Conservation (phyloP, 2,888 invertebrate genomes). For the Drosophila dives region DNA sequence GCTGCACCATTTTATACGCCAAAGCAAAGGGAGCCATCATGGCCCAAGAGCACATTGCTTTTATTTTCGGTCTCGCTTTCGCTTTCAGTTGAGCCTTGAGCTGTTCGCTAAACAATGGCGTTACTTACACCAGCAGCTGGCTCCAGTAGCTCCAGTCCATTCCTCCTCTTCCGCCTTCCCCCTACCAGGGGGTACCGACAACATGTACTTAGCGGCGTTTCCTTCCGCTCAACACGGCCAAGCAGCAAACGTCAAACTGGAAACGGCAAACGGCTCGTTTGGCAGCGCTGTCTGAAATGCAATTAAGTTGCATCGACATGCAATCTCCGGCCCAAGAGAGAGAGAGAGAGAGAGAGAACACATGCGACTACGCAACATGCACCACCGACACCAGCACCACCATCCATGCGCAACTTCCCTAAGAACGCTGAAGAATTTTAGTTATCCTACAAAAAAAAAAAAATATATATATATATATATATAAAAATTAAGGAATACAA, state of each 20-base stretch:
- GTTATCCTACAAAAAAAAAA: constrained; percentile 23
- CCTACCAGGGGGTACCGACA: constrained; percentile 52
- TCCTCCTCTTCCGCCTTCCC: constrained; percentile 48
- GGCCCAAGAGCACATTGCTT: constrained; percentile 20
- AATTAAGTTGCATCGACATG: constrained; percentile 79
- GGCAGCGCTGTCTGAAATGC: constrained; percentile 77
- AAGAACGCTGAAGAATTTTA: constrained; percentile 65
- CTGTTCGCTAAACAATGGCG: constrained; percentile 57
- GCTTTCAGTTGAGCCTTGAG: constrained; percentile 47
- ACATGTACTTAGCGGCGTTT: constrained; percentile 74
- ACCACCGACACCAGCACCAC: constrained; percentile 25
- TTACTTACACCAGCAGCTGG: constrained; percentile 39
- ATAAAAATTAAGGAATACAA: neutral
- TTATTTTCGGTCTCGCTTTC: constrained; percentile 49
- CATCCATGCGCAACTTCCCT: constrained; percentile 11
- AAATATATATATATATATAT: neutral
- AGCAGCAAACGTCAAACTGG: constrained; percentile 30
- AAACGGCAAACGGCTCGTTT: constrained; percentile 63
- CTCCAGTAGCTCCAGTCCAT: neutral
- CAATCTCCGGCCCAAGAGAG: constrained; percentile 69
- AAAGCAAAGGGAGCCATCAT: constrained; percentile 7
- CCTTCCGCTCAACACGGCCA: constrained; percentile 70
- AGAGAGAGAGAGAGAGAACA: constrained; percentile 20
- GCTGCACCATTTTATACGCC: constrained; percentile 51
- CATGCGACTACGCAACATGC: constrained; percentile 33